Evolutionary conservation across 2,888 invertebrate species (phyloP), one percentile per base, ranked within the genome.

Genomic region (Atethmia centrago): DNA sequence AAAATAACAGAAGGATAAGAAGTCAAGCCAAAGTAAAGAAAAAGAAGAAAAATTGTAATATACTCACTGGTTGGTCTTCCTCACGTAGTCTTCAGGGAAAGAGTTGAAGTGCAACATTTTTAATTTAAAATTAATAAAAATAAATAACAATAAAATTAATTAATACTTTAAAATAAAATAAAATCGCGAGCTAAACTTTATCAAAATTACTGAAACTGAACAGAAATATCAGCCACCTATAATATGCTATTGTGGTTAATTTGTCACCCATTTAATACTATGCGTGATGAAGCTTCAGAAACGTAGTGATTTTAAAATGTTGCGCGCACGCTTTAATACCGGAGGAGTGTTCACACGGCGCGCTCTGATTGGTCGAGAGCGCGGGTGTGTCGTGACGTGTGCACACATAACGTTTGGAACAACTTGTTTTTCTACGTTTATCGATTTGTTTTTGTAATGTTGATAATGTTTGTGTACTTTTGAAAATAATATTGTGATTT

Each of bases 201-300:
- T 93, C 93, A 47, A 93, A 92, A 96, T 96, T 94, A 95, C 97
- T 95, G 93, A 97, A 95, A 90, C 97, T 94, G 90, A 95, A 95
- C 87, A 96, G 86, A 90, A 96, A 94, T 94, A 97, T 95, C 90
- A 97, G 89, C 97, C 96, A 93, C 94, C 94, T 91, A 94, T 95
- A 95, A 85, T 93, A 95, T 90, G 92, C 93, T 79, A 93, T 95
- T 90, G 91, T 90, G 85, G 93, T 94, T 87, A 94, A 90, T 93
- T 91, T 95, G 92, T 93, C 92, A 94, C 95, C 96, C 96, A 96
- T 96, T 96, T 95, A 95, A 94, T 93, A 83, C 68, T 77, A 71
- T 84, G 86, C 87, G 84, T 85, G 78, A 71, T 66, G 73, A 82
- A 83, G 84, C 83, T 65, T 75, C 76, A 58, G 74, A 49, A 80